A percentile compares a stretch with the other conserved stretches of the same genome.
Conservation (phyloP, 2,113 vertebrate genomes). For the Eleginops maclovinus region DNA sequence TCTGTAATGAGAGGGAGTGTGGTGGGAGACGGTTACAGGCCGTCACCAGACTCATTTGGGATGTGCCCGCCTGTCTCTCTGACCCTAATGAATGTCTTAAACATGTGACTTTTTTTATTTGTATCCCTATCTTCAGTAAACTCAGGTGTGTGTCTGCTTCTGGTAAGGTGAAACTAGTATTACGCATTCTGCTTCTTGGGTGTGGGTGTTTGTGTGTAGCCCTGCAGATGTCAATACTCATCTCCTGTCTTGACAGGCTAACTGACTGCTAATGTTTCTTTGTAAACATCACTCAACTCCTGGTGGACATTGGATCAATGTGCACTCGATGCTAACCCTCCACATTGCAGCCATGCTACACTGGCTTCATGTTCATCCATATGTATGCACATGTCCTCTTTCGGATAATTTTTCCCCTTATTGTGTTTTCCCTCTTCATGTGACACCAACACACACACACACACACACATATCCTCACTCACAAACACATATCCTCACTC, state of each 20-base stretch:
- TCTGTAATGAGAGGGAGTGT: conserved; percentile 80
- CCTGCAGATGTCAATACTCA: conserved; percentile 74
- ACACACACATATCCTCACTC: too few relatives aligned
- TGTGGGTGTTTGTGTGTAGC: conserved; percentile 30
- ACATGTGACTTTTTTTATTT: conserved; percentile 32
- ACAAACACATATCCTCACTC: conserved; percentile 20
- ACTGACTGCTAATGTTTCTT: conserved; percentile 77
- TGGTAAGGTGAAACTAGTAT: conserved; percentile 10
- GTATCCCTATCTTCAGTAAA: conserved; percentile 5
- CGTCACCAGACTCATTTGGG: conserved; percentile 48
- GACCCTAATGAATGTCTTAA: conserved; percentile 60
- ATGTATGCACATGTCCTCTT: conserved; percentile 62
- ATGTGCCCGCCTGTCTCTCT: conserved; percentile 34
- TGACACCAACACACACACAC: conserved; percentile 44
- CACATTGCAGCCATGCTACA: conserved; percentile 27
- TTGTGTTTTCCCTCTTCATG: conserved; percentile 50
- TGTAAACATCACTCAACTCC: conserved; percentile 72
- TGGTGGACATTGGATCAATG: conserved; percentile 69
- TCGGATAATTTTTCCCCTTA: conserved; percentile 45
- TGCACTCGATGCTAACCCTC: conserved; percentile 45
- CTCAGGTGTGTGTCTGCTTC: conserved; percentile 29
- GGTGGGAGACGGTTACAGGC: conserved; percentile 60
- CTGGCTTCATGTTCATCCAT: conserved; percentile 64
- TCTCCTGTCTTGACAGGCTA: conserved; percentile 62
- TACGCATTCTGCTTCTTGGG: conserved; percentile 16